Evolutionary conservation across 2,888 invertebrate genomes (phyloP), one percentile per base, ranked within the genome.

Genomic region (Synanthedon tipuliformis): DNA sequence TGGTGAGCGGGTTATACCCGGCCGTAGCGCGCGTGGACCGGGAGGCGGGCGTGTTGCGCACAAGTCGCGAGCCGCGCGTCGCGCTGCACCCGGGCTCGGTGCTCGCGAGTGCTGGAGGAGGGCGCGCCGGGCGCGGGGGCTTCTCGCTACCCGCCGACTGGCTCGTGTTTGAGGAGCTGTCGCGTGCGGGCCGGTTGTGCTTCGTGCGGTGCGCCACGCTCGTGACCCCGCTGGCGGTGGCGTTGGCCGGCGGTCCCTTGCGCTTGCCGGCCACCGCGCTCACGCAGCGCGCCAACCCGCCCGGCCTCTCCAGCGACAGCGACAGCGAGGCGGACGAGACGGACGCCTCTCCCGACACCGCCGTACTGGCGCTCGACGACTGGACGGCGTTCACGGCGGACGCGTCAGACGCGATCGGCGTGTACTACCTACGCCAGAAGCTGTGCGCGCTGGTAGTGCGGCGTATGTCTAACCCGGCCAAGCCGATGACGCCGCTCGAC

Each of bases 1-100:
- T 98, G 40, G 92, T 93, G 27, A 94, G 95, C 3, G 98, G 98
- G 0, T 88, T 95, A 55, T 98, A 98, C 79, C 98, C 99, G 0
- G 95, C 95, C 63, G 78, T 98, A 49, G 94, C 94, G 15, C 89
- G 92, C 16, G 90, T 94, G 1, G 93, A 94, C 70, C 80, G 92
- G 12, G 89, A 90, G 18, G 88, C 89, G 27, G 75, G 81, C 12
- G 88, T 89, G 2, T 71, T 95, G 11, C 81, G 92, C 15, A 92
- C 93, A 5, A 90, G 91, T 66, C 92, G 88, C 12, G 89, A 90
- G 57, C 81, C 84, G 0, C 78, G 79, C 15, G 80, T 90, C 1
- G 84, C 86, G 0, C 77, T 90, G 59, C 89, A 90, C 50, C 88
- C 90, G 0, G 89, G 87, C 83, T 96, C 82, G 78, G 93, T 84